Base-by-base conservation (phyloP, 2,113 vertebrate species). In the Macaca fascicularis region DNA sequence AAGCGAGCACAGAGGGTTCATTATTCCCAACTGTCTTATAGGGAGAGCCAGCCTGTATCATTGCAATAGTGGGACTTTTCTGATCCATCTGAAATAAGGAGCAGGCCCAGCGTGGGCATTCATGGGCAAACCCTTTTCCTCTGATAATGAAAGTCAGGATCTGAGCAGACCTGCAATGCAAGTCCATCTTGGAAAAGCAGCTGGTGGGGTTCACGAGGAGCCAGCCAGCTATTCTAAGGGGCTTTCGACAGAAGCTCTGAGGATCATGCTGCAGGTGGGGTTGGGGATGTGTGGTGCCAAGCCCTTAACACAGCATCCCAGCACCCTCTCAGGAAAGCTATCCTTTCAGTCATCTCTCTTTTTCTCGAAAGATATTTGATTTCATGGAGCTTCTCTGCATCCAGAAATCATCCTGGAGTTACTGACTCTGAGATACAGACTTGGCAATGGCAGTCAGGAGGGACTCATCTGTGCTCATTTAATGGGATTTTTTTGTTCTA, bases 121-220 rank as follows among this genome's bases (percentile, higher is more conserved):
- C 95, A 97, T 82, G 52, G 75, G 90, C 89, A 83, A 72, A 83
- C 79, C 96, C 94, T 94, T 94, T 90, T 89, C 69, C 61, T 90
- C 52, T 96, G 95, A 97, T 64, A 90, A 93, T 74, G 92, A 90
- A 94, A 95, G 93, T 95, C 95, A 45, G 76, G 61, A 45, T 97
- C 97, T 97, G 97, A 97, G 98, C 98, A 98, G 97, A 90, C 50
- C 11, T 93, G 50, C 85, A 93, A 96, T 70, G 83, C 16, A 87
- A 95, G 81, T 93, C 93, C 78, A 70, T 11, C 0, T 98, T 96
- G 97, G n/a, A 64, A 75, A 74, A n/a, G 27, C 72, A 83, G 69
- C 40, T 92, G 50, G 20, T 72, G 45, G n/a, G 8, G 2, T 74
- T 97, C 93, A 78, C 89, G 92, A 75, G 55, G 38, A 85, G 78